Evolutionary conservation across 1,140 invertebrate species (phyloP), one percentile per base, ranked within the genome.

Genomic region (Drosophila suzukii): DNA sequence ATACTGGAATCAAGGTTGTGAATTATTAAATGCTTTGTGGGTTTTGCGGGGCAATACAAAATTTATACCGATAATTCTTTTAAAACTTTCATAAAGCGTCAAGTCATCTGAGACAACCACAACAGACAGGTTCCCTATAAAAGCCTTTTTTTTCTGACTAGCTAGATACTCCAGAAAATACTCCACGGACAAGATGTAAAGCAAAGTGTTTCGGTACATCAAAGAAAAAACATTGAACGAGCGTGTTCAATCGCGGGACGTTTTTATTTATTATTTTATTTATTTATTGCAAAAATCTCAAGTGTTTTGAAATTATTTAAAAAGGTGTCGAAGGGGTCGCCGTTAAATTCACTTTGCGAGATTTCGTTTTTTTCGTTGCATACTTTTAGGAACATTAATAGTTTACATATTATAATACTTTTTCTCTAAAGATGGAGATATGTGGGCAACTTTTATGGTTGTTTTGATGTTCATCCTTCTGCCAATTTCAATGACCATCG

Each of bases 161-260:
- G 0, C 15, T 3, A 11, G 12, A 46, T 10, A 43, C 4, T 24
- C 17, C 0, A 2, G 12, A 15, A 34, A 8, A 6, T 30, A 46
- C 30, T 27, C 27, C 10, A 2, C 15, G 0, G n/a, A 0, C 30
- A 72, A 62, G 47, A 86, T 86, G 82, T 50, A 82, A 6, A 54
- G 24, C 24, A 71, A 58, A 27, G 8, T 81, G 10, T 81, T 85
- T 32, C 39, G 70, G 2, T 47, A 61, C 2, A 44, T 71, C n/a
- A 41, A 65, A 7, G 43, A 54, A 30, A 7, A 20, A 36, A 15
- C 75, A 0, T 15, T 65, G 11, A 24, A 39, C 2, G 66, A 59
- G n/a, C 2, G 13, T 8, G 51, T 68, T 3, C 4, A 30, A 4
- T 85, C 82, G 6, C 70, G 78, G 2, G 81, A 85, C 72, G 61